Evolutionary conservation across 92 coral and sea anemone species (phyloP).

Genomic region (Heliopora coerulea): DNA sequence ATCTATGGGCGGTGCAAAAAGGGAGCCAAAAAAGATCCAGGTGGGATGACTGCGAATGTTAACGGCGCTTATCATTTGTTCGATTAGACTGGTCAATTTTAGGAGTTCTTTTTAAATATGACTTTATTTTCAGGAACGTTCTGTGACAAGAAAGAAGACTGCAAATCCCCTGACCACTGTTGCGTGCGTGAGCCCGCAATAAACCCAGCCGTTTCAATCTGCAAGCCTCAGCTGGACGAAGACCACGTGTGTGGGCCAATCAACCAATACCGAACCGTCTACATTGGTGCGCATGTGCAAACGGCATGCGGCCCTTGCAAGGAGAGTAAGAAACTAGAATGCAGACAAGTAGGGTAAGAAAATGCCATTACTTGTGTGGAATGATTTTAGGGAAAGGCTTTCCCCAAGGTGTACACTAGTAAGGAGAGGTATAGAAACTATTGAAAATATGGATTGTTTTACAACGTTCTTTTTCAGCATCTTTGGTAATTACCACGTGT

Average conservation of each 20-base stretch:
- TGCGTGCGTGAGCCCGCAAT: constrained; percentile 98
- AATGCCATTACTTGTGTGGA: too few relatives aligned
- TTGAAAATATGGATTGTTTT: too few relatives aligned
- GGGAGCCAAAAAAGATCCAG: constrained; percentile 72
- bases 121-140: constrained; percentile 65
- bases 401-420: too few relatives aligned
- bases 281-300: constrained; percentile 99
- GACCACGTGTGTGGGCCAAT: constrained; percentile 98
- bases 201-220: constrained; percentile 92
- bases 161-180: constrained; percentile 90
- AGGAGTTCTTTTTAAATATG: too few relatives aligned
- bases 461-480: constrained; percentile 59
- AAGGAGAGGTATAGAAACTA: too few relatives aligned
- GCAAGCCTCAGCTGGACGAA: constrained; percentile 96
- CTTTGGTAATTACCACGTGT: constrained; percentile 95
- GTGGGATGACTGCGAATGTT: neutral
- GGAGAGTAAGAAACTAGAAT: constrained; percentile 71
- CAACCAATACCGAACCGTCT: constrained; percentile 90
- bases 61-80: neutral
- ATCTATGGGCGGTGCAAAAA: constrained; percentile 98
- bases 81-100: neutral
- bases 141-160: constrained; percentile 98
- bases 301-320: constrained; percentile 98
- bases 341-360: constrained; percentile 99
- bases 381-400: too few relatives aligned